These are phyloP conservation scores for Thera obeliscata DNA, from an alignment of 2,888 invertebrate species.

Conservation along the genomic window DNA sequence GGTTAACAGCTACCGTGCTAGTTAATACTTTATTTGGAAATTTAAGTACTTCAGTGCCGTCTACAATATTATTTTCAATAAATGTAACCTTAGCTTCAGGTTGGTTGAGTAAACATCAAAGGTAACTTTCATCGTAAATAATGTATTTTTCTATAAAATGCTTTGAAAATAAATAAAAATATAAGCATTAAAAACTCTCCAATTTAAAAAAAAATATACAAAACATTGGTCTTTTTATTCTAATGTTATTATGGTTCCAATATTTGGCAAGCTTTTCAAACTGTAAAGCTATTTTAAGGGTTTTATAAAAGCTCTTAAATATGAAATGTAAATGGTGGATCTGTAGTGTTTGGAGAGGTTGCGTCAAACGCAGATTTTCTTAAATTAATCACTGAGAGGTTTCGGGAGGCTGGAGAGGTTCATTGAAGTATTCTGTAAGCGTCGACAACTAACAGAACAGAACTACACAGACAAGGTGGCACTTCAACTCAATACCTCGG, in stretches of 20 bases:
- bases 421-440: slow-evolving; percentile 6
- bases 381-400: slow-evolving; percentile 15
- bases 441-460: background rate
- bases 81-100: background rate
- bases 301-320: slow-evolving; percentile 2
- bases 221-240: no score
- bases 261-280: background rate
- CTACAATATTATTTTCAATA: background rate
- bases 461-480: background rate
- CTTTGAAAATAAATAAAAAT: background rate
- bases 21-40: background rate
- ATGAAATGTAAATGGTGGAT: background rate
- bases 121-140: background rate
- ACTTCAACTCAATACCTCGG: no score
- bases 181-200: background rate
- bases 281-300: background rate
- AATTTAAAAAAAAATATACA: background rate
- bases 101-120: background rate
- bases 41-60: background rate
- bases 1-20: background rate
- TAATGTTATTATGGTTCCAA: background rate
- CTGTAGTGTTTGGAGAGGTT: slow-evolving; percentile 10
- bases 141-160: background rate
- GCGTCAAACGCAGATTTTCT: slow-evolving; percentile 14
- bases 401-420: slow-evolving; percentile 9